Evolutionary conservation across 1,140 invertebrate genomes (phyloP).

Genomic region (Philotrypesis tridentata): DNA sequence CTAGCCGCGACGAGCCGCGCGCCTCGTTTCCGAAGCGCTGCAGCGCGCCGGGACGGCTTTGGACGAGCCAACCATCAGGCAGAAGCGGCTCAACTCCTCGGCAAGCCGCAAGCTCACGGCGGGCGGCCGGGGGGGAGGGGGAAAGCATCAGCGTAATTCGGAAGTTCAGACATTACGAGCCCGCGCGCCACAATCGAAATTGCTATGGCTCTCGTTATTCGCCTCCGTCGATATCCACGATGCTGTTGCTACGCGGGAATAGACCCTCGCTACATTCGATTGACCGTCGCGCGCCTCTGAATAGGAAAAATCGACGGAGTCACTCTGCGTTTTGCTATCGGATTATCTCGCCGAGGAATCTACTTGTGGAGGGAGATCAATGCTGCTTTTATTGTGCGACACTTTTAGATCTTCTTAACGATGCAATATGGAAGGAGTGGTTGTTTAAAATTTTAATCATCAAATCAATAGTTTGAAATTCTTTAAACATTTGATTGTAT

Average conservation of each 20-base stretch:
- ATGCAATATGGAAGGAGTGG: no score
- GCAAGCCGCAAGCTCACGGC: slow-evolving; percentile 2
- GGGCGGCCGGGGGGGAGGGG: no score
- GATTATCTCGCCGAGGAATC: no score
- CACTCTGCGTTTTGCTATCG: no score
- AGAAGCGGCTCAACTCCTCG: slow-evolving; percentile 2
- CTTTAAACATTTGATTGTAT: no score
- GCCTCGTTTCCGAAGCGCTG: neutral
- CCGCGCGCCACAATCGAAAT: slow-evolving; percentile 30
- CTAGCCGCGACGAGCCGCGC: neutral
- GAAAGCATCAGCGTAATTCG: slow-evolving; percentile 22
- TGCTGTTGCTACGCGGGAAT: neutral
- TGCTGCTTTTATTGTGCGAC: no score
- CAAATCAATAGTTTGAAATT: no score
- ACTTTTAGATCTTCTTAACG: no score
- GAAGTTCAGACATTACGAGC: slow-evolving; percentile 32
- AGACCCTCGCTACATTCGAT: neutral
- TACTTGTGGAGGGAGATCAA: no score
- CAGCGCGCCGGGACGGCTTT: neutral
- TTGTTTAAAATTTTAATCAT: no score
- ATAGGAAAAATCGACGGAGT: neutral
- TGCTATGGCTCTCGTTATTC: neutral
- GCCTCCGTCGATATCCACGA: neutral
- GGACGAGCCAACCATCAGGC: neutral
- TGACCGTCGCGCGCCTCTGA: neutral